Evolutionary conservation across 92 coral and sea anemone genomes (phyloP).

Genomic region (Meandrina meandrites): DNA sequence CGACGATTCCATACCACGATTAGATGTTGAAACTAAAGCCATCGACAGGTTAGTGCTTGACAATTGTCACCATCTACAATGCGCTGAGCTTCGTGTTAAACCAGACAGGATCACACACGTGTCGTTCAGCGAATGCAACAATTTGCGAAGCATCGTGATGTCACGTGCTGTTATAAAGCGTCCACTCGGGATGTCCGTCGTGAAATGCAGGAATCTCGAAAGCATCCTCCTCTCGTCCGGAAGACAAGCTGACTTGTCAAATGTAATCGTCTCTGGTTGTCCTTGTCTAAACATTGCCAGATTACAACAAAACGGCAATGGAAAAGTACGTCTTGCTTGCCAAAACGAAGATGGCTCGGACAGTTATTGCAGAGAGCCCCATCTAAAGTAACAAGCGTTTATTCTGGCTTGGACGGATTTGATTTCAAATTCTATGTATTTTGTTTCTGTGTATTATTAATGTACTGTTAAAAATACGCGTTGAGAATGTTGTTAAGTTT

Average conservation of each 20-base stretch:
- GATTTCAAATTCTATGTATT: background rate
- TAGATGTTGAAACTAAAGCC: conserved; percentile 24
- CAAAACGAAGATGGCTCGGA: background rate
- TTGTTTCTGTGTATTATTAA: background rate
- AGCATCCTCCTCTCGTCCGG: conserved; percentile 24
- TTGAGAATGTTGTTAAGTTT: background rate
- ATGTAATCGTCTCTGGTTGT: conserved; percentile 10
- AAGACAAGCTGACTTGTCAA: conserved; percentile 14
- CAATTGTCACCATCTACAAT: conserved; percentile 32
- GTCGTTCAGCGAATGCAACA: conserved; percentile 27
- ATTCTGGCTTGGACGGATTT: background rate
- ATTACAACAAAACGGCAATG: background rate
- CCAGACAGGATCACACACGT: conserved; percentile 12
- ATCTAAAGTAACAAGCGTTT: background rate
- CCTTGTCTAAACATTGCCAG: conserved; percentile 12
- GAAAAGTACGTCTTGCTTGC: background rate
- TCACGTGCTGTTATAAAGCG: conserved; percentile 13
- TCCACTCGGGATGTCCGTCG: conserved; percentile 15
- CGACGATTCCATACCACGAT: conserved; percentile 20
- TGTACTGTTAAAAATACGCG: conserved; percentile 1
- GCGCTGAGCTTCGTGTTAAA: conserved; percentile 36
- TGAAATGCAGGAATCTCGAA: conserved; percentile 26
- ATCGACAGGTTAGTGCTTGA: conserved; percentile 25
- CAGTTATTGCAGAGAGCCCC: background rate
- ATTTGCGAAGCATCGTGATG: conserved; percentile 32